Percentiles rank a stretch among this genome's conserved stretches.
These are phyloP conservation scores for Hypomecis atomaria DNA, from an alignment of 2,888 invertebrate species.

Conservation along the genomic window DNA sequence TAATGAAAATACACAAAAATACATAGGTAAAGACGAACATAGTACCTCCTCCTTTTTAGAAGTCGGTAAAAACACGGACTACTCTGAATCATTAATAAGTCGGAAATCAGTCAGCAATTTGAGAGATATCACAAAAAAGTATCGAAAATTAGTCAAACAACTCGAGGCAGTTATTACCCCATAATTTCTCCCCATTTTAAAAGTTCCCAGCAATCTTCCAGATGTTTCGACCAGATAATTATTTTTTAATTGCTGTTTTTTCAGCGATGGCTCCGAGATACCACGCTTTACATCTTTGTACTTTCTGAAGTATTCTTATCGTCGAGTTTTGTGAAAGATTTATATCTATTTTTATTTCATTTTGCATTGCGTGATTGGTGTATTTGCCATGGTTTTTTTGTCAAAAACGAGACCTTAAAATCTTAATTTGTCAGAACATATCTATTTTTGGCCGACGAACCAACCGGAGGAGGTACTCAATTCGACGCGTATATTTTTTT, in stretches of 20 bases:
- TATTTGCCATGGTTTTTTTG: not conserved
- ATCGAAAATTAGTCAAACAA: conserved; percentile 41
- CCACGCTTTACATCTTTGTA: conserved; percentile 27
- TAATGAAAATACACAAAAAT: too few relatives aligned
- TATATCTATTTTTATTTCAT: conserved; percentile 24
- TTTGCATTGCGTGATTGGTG: not conserved
- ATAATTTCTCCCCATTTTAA: conserved; percentile 27
- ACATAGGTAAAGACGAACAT: too few relatives aligned
- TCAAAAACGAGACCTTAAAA: too few relatives aligned
- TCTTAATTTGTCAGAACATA: too few relatives aligned
- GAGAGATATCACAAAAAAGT: conserved; percentile 4
- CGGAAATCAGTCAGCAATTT: too few relatives aligned
- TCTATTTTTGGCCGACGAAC: too few relatives aligned
- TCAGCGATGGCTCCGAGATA: conserved; percentile 30
- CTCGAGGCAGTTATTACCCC: conserved; percentile 28
- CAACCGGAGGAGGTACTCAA: too few relatives aligned
- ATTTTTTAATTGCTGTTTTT: conserved; percentile 41
- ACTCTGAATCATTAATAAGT: too few relatives aligned
- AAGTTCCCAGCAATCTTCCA: conserved; percentile 29
- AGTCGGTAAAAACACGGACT: too few relatives aligned
- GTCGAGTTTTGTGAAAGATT: conserved; percentile 30
- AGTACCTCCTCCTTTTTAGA: too few relatives aligned
- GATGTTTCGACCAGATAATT: conserved; percentile 29
- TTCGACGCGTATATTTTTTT: too few relatives aligned
- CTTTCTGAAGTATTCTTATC: conserved; percentile 34